Conservation (phyloP, 2,797 vertebrate species). For the Remorina albescens region DNA sequence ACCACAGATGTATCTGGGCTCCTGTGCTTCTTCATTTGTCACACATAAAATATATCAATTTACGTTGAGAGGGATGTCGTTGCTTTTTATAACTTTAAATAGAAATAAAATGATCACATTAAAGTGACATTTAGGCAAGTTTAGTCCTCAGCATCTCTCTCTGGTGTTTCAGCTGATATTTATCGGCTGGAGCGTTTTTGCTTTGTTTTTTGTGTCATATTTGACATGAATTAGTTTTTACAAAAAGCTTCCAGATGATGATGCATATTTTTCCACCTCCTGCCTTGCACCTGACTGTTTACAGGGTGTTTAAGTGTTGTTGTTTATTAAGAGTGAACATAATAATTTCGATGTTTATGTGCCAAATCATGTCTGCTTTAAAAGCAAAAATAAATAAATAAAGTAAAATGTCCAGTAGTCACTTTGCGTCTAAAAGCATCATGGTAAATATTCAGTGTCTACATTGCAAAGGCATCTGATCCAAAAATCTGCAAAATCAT, state of each 20-base stretch:
- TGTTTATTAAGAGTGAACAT: no score
- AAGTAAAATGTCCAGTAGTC: not conserved
- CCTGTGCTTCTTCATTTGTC: no score
- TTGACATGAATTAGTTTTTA: not conserved
- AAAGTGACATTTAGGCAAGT: not conserved
- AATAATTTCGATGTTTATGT: not conserved
- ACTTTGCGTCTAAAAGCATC: not conserved
- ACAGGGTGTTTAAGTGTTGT: no score
- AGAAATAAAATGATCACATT: not conserved
- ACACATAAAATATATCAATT: no score
- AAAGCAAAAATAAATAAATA: not conserved
- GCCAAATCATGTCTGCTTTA: not conserved
- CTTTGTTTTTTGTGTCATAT: not conserved
- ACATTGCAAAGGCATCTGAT: not conserved
- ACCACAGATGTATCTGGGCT: not conserved
- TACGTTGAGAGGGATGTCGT: no score
- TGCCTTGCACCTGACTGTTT: no score
- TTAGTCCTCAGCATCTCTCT: no score
- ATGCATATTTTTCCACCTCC: not conserved
- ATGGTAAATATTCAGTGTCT: conserved; percentile 8
- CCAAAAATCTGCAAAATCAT: conserved; percentile 38
- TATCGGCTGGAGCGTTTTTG: not conserved
- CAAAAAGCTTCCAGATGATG: not conserved
- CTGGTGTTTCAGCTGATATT: no score
- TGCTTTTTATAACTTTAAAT: no score